phyloP scores from a whole-genome alignment of 2,888 invertebrate genomes.

The Lucinisca nassula region DNA sequence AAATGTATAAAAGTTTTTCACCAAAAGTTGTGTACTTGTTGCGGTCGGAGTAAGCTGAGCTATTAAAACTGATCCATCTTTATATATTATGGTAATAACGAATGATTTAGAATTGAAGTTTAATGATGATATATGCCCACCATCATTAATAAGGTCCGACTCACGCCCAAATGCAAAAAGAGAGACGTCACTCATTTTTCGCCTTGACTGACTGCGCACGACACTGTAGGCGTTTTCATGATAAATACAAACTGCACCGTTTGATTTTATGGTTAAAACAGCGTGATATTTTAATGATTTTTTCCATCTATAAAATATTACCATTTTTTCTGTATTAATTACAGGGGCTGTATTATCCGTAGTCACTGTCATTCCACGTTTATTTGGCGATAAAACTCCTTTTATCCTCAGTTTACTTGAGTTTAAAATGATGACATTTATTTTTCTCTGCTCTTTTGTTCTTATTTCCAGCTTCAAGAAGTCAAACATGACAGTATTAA shows the following conservation, averaged over 20 bases:
- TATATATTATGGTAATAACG: conserved; percentile 9
- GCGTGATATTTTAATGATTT: conserved; percentile 30
- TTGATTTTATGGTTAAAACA: conserved; percentile 39
- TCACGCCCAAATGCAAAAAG: conserved; percentile 31
- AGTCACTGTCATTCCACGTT: conserved; percentile 33
- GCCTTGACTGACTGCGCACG: background rate
- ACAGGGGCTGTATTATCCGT: conserved; percentile 12
- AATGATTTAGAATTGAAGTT: conserved; percentile 1
- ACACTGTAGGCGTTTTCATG: background rate
- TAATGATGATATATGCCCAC: background rate
- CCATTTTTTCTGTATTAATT: conserved; percentile 36
- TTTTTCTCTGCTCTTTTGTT: conserved; percentile 37
- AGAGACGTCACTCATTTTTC: conserved; percentile 40
- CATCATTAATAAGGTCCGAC: background rate
- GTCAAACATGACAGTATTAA: conserved; percentile 66
- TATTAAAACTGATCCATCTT: conserved; percentile 48
- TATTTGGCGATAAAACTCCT: conserved; percentile 41
- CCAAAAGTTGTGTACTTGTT: conserved; percentile 32
- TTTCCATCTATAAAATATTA: conserved; percentile 32
- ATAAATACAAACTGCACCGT: conserved; percentile 17
- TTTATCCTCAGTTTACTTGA: conserved; percentile 29
- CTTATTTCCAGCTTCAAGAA: conserved; percentile 56
- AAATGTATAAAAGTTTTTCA: conserved; percentile 18
- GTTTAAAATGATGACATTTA: conserved; percentile 12
- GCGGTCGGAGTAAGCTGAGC: conserved; percentile 31